Percentiles rank a stretch among this genome's conserved stretches.
Evolutionary conservation across 2,888 invertebrate species (phyloP).

Genomic region (Ceriagrion tenellum): DNA sequence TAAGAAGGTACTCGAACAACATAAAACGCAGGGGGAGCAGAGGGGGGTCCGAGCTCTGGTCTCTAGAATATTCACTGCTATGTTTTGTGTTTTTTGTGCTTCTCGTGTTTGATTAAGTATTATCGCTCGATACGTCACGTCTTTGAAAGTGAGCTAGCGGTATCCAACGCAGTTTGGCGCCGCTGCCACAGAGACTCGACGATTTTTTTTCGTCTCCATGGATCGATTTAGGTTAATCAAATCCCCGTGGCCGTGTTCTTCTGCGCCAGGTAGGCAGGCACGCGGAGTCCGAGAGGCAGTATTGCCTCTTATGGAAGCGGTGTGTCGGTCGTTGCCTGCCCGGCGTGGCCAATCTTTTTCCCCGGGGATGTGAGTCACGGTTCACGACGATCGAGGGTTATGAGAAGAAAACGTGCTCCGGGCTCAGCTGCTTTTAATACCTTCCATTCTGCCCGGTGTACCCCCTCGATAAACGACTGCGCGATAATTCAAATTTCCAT

Average conservation of each 20-base stretch:
- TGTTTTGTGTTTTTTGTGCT: too few species aligned
- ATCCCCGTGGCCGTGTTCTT: background rate
- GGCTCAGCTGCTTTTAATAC: background rate
- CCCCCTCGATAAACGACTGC: background rate
- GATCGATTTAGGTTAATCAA: slow-evolving; percentile 32
- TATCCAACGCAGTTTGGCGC: background rate
- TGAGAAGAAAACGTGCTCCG: background rate
- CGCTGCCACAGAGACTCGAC: background rate
- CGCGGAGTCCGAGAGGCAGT: background rate
- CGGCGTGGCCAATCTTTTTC: background rate
- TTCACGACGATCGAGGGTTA: background rate
- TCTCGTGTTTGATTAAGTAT: too few species aligned
- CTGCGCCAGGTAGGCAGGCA: background rate
- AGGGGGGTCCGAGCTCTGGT: too few species aligned
- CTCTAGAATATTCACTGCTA: too few species aligned
- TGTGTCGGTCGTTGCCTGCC: background rate
- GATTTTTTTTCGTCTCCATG: background rate
- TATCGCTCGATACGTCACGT: too few species aligned
- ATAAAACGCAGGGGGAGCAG: too few species aligned
- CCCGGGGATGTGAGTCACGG: slow-evolving; percentile 14
- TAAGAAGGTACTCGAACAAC: too few species aligned
- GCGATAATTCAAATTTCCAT: background rate
- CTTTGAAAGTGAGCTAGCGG: background rate
- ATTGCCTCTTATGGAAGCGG: slow-evolving; percentile 15
- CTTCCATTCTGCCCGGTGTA: background rate